These are phyloP conservation scores for Poeciliopsis infans DNA, from an alignment of 2,797 vertebrate genomes.

Conservation along the genomic window DNA sequence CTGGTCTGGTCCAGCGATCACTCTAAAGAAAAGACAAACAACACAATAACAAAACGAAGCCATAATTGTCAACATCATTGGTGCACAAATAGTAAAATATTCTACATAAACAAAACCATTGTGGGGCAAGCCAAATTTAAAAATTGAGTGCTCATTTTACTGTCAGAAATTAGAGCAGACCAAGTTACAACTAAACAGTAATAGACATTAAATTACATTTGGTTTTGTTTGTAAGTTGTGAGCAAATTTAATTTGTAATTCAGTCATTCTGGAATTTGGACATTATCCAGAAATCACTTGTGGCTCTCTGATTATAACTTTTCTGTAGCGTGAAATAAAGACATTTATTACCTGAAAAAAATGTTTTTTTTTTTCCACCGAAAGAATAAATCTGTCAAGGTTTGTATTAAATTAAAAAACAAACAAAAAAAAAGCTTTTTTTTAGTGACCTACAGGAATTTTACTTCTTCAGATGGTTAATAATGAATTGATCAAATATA, in stretches of 20 bases:
- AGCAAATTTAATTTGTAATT: background rate
- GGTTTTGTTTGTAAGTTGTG: background rate
- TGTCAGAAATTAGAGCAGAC: background rate
- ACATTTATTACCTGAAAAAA: background rate
- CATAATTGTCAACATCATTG: background rate
- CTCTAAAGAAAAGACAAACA: background rate
- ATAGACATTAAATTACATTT: background rate
- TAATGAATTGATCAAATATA: too few relatives aligned
- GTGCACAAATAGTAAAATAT: background rate
- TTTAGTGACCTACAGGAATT: background rate
- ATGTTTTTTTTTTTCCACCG: background rate
- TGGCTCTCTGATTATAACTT: background rate
- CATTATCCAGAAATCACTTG: background rate
- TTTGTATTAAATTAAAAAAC: too few relatives aligned
- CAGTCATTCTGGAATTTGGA: background rate
- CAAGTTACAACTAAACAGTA: background rate
- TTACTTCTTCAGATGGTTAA: background rate
- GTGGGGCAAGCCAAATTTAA: background rate
- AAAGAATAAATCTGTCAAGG: too few relatives aligned
- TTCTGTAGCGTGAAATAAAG: background rate
- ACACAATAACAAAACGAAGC: background rate
- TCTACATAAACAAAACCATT: background rate
- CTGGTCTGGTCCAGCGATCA: background rate
- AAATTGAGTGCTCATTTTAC: background rate
- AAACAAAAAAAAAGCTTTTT: background rate